Evolutionary conservation across 2,113 vertebrate genomes (phyloP).

Genomic region (Pionites leucogaster): DNA sequence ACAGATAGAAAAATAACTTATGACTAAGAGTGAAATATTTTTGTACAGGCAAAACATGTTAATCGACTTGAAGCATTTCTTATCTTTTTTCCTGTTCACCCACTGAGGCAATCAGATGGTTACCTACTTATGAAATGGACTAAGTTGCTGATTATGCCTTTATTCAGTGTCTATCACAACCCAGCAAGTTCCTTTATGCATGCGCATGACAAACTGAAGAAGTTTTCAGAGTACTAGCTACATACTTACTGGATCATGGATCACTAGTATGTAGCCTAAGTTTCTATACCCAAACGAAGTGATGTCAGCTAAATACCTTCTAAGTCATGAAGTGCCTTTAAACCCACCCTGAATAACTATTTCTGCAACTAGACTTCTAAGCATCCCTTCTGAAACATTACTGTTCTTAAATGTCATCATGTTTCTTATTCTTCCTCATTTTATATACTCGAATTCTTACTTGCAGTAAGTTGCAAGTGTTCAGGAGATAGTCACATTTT

Average conservation of each 20-base stretch:
- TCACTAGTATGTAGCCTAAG: fast-evolving
- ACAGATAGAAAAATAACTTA: not conserved
- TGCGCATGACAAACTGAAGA: not conserved
- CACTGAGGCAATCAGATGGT: not conserved
- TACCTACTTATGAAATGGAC: not conserved
- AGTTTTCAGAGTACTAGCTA: not conserved
- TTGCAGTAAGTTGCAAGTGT: not conserved
- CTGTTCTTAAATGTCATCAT: not conserved
- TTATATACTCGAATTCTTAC: not conserved
- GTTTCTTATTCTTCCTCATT: not conserved
- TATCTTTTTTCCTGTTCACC: not conserved
- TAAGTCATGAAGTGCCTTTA: not conserved
- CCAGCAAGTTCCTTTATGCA: not conserved
- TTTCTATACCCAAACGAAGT: not conserved
- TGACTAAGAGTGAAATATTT: not conserved
- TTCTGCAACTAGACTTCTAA: not conserved
- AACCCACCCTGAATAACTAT: not conserved
- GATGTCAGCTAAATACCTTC: not conserved
- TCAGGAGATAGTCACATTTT: not conserved
- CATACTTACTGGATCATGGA: not conserved
- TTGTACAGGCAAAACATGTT: not conserved
- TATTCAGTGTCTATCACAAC: not conserved
- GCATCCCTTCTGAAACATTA: not conserved
- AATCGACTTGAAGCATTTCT: not conserved
- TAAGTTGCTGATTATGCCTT: not conserved